Evolutionary conservation across 2,888 invertebrate species (phyloP).

Genomic region (Steinernema hermaphroditum): DNA sequence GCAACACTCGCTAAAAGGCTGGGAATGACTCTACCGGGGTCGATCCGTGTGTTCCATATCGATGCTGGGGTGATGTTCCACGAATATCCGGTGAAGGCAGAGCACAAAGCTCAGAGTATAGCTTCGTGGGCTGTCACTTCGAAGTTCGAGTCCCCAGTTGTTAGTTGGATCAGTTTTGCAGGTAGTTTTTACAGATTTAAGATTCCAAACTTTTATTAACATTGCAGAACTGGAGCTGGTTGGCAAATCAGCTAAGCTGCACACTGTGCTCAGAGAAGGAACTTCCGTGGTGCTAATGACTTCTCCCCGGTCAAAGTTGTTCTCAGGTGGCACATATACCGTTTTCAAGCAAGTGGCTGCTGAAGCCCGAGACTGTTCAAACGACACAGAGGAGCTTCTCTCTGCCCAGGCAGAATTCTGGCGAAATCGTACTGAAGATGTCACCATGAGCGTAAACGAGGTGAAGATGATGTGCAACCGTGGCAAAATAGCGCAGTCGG

Average conservation of each 20-base stretch:
- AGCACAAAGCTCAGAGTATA: background rate
- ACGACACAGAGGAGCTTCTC: background rate
- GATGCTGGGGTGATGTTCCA: background rate
- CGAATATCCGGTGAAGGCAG: background rate
- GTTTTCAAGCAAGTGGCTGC: constrained; percentile 4
- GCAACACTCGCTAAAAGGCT: background rate
- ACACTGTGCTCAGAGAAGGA: background rate
- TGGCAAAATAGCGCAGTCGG: background rate
- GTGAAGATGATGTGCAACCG: constrained; percentile 5
- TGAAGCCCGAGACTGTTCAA: constrained; percentile 2
- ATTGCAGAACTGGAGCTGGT: constrained; percentile 31
- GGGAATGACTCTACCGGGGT: background rate
- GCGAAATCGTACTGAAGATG: background rate
- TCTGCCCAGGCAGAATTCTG: background rate
- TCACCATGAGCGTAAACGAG: background rate
- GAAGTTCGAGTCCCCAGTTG: background rate
- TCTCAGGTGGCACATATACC: background rate
- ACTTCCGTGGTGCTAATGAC: constrained; percentile 32
- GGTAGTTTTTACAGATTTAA: background rate
- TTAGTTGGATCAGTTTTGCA: background rate
- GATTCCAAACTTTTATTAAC: background rate
- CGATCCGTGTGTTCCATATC: constrained; percentile 17
- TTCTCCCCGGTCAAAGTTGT: constrained; percentile 8
- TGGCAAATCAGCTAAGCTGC: constrained; percentile 35
- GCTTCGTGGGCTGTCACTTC: constrained; percentile 4